phyloP scores from a whole-genome alignment of 2,888 invertebrate genomes.

The Heliconius ismenius region DNA sequence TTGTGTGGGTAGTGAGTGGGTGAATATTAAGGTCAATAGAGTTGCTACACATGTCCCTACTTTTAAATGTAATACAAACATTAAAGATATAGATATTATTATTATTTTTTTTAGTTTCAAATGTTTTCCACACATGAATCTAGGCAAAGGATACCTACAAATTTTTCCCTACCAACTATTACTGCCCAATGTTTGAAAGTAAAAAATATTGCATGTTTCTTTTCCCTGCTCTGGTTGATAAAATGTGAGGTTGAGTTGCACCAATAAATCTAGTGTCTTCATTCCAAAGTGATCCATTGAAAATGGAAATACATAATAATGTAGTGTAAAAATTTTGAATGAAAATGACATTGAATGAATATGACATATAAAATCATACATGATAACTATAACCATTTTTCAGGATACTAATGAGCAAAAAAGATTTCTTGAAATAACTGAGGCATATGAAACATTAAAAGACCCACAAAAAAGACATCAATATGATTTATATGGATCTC shows the following conservation, averaged over 20 bases:
- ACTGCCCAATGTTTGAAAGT: too few relatives aligned
- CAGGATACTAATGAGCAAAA: conserved; percentile 88
- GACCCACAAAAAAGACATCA: conserved; percentile 89
- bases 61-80: background rate
- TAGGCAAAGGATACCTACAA: too few relatives aligned
- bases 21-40: conserved; percentile 19
- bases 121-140: too few relatives aligned
- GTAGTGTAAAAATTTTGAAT: background rate
- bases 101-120: background rate
- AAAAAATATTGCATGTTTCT: too few relatives aligned
- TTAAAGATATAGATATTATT: background rate
- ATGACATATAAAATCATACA: background rate
- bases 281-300: too few relatives aligned
- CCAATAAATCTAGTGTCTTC: too few relatives aligned
- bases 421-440: conserved; percentile 89
- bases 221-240: too few relatives aligned
- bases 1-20: conserved; percentile 43
- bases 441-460: conserved; percentile 93
- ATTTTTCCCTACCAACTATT: too few relatives aligned
- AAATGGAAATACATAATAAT: too few relatives aligned
- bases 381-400: background rate
- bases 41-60: background rate
- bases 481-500: conserved; percentile 90
- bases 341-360: background rate
- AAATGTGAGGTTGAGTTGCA: too few relatives aligned